Conservation (phyloP, 2,797 vertebrate species). For the Euphonia xanthogaster region DNA sequence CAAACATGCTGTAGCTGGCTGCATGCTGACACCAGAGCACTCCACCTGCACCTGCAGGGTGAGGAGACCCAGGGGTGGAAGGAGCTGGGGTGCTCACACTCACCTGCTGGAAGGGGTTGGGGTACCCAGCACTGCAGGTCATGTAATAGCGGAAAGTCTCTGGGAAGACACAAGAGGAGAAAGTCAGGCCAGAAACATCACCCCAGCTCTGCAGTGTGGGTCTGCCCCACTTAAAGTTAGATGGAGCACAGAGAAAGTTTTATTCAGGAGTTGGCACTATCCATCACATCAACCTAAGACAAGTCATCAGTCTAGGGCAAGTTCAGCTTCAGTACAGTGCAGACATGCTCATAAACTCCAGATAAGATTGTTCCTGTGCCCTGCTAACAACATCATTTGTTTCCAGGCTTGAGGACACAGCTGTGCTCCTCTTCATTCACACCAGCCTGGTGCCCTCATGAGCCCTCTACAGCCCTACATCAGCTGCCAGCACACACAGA, state of each 20-base stretch:
- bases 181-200: not conserved
- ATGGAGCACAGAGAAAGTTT: not conserved
- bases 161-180: slow-evolving; percentile 56
- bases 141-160: slow-evolving; percentile 92
- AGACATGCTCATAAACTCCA: not conserved
- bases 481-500: not conserved
- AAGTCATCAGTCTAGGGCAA: not conserved
- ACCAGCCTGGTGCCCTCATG: not conserved
- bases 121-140: slow-evolving; percentile 81
- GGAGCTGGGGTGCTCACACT: not conserved
- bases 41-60: not conserved
- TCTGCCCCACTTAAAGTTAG: not conserved
- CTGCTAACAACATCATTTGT: not conserved
- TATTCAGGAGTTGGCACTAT: not conserved
- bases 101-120: slow-evolving; percentile 94
- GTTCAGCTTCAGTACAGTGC: not conserved
- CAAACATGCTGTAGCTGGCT: not conserved
- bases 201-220: not conserved
- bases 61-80: not conserved
- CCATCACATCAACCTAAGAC: not conserved
- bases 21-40: not conserved
- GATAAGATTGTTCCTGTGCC: not conserved
- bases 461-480: not conserved
- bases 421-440: not conserved
- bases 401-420: not conserved